Percentiles rank a stretch among this genome's conserved stretches.
Evolutionary conservation across 2,113 vertebrate species (phyloP).

Genomic region (Oxyura jamaicensis): DNA sequence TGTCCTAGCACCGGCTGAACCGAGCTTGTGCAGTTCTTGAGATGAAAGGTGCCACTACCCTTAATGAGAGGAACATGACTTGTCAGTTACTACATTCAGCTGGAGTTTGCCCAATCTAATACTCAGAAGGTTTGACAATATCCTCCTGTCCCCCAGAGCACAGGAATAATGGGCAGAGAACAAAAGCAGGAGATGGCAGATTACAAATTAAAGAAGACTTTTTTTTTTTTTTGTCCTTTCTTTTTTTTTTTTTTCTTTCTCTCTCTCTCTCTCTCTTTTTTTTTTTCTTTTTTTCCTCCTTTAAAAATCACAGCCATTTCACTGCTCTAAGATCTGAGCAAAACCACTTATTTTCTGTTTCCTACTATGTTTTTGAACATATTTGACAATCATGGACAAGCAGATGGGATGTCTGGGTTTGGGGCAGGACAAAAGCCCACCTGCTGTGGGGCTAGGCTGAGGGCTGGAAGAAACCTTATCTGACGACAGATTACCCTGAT

Average conservation of each 20-base stretch:
- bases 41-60: background rate
- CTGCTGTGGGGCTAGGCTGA: background rate
- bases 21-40: fast-evolving
- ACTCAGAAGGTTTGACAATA: background rate
- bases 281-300: background rate
- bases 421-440: background rate
- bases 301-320: background rate
- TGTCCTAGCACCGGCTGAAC: background rate
- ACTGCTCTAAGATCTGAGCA: background rate
- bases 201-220: background rate
- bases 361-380: background rate
- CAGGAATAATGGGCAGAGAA: background rate
- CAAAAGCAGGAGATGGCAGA: background rate
- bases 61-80: background rate
- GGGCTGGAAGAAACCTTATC: background rate
- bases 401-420: background rate
- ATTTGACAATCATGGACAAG: background rate
- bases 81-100: background rate
- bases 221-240: no score
- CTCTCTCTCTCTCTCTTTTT: no score
- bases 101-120: background rate
- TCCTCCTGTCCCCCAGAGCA: background rate
- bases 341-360: background rate
- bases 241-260: no score
- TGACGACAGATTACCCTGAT: background rate